Conservation (phyloP, 2,888 invertebrate species). For the Rotaria magnacalcarata region DNA sequence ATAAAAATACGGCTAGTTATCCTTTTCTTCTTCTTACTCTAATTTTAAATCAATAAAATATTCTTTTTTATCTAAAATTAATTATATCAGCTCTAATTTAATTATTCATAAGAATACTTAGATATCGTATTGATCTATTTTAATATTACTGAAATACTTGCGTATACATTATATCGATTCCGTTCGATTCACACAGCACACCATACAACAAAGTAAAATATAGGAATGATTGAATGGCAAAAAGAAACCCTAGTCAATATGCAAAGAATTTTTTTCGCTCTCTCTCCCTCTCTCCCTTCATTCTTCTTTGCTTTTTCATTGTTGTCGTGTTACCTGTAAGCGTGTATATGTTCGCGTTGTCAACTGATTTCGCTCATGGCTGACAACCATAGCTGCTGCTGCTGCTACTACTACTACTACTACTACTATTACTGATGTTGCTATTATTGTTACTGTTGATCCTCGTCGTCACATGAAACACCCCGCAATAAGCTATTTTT, state of each 20-base stretch:
- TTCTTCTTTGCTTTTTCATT: not conserved
- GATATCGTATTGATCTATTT: not conserved
- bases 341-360: slow-evolving; percentile 8
- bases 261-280: not conserved
- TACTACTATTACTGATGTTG: not conserved
- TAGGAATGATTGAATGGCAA: not conserved
- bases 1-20: not conserved
- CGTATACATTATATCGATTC: not conserved
- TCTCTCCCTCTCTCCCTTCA: not conserved
- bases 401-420: not conserved
- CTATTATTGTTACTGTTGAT: slow-evolving; percentile 2
- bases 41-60: not conserved
- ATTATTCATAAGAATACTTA: not conserved
- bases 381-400: not conserved
- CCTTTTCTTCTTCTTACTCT: no score
- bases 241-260: not conserved
- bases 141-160: not conserved
- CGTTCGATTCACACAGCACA: not conserved
- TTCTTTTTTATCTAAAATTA: not conserved
- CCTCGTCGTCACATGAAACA: not conserved
- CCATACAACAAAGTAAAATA: not conserved
- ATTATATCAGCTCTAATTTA: not conserved
- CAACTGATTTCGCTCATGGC: slow-evolving; percentile 3
- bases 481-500: not conserved
- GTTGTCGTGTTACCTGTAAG: slow-evolving; percentile 18